Evolutionary conservation across 2,888 invertebrate genomes (phyloP).

Genomic region (Sceliomorpha sp.): DNA sequence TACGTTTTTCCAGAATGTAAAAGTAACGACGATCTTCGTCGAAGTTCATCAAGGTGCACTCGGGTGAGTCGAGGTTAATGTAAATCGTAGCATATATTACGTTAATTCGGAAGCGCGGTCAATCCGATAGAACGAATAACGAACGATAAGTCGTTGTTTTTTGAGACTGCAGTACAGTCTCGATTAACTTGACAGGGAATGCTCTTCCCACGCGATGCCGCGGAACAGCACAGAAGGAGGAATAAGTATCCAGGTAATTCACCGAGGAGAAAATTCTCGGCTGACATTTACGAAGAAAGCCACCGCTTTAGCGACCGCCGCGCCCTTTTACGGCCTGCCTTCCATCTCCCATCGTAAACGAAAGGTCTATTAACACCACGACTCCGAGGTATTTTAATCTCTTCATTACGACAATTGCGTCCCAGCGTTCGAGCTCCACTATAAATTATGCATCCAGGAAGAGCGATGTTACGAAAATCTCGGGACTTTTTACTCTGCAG

Average conservation of each 20-base stretch:
- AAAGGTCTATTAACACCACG: slow-evolving; percentile 15
- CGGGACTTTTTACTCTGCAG: too few species aligned
- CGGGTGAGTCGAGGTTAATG: too few species aligned
- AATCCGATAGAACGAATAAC: too few species aligned
- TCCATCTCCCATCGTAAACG: slow-evolving; percentile 16
- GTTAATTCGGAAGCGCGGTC: background rate
- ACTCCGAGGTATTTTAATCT: background rate
- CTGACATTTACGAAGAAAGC: slow-evolving; percentile 68
- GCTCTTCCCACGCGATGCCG: slow-evolving; percentile 53
- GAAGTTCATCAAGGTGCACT: too few species aligned
- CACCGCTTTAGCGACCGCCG: slow-evolving; percentile 51
- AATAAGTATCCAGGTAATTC: slow-evolving; percentile 44
- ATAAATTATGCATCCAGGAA: too few species aligned
- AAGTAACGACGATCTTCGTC: too few species aligned
- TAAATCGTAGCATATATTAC: too few species aligned
- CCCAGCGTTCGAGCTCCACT: too few species aligned
- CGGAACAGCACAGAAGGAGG: slow-evolving; percentile 21
- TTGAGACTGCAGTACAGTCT: slow-evolving; percentile 16
- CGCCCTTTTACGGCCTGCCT: slow-evolving; percentile 56
- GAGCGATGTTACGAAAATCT: too few species aligned
- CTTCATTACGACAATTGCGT: too few species aligned
- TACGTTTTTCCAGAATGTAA: too few species aligned
- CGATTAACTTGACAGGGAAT: slow-evolving; percentile 45
- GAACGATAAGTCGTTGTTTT: too few species aligned
- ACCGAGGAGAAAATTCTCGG: slow-evolving; percentile 52